These are phyloP conservation scores for Coelopa pilipes DNA, from an alignment of 2,888 invertebrate species.

Conservation along the genomic window DNA sequence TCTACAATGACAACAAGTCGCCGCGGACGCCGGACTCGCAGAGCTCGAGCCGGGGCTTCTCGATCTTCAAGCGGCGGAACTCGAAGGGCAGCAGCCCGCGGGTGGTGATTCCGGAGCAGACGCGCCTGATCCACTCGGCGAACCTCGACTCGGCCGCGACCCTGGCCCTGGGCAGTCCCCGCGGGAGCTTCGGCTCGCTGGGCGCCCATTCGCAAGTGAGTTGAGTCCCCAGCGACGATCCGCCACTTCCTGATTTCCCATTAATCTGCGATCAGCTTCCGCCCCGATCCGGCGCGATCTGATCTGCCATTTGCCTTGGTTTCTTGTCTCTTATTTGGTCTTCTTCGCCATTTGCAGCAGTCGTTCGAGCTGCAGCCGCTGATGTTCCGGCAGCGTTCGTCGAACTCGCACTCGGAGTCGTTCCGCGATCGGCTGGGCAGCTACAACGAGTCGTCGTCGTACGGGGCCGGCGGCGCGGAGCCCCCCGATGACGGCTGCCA, in stretches of 20 bases:
- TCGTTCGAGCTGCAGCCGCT: constrained; percentile 61
- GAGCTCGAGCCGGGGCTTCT: constrained; percentile 60
- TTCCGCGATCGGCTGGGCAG: constrained; percentile 65
- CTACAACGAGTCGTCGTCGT: constrained; percentile 61
- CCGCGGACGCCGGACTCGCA: constrained; percentile 65
- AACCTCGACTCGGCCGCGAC: constrained; percentile 64
- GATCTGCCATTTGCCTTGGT: neutral
- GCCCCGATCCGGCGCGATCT: neutral
- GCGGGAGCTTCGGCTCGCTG: constrained; percentile 63
- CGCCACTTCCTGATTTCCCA: constrained; percentile 41
- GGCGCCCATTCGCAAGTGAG: constrained; percentile 63
- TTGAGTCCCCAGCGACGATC: constrained; percentile 36
- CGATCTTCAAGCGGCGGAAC: constrained; percentile 64
- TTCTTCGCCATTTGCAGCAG: constrained; percentile 49
- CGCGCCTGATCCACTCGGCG: constrained; percentile 64
- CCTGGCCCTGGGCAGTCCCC: constrained; percentile 63
- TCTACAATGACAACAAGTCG: constrained; percentile 65
- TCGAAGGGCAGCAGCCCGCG: constrained; percentile 64
- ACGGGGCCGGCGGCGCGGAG: constrained; percentile 50
- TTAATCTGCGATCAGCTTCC: constrained; percentile 55
- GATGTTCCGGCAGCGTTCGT: constrained; percentile 59
- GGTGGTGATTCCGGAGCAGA: constrained; percentile 57
- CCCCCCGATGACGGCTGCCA: constrained; percentile 64
- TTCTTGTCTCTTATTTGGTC: constrained; percentile 12
- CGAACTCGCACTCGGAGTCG: constrained; percentile 60